A percentile compares a stretch with the other conserved stretches of the same genome.
phyloP scores from a whole-genome alignment of 2,113 vertebrate species.

The Pithys albifrons region DNA sequence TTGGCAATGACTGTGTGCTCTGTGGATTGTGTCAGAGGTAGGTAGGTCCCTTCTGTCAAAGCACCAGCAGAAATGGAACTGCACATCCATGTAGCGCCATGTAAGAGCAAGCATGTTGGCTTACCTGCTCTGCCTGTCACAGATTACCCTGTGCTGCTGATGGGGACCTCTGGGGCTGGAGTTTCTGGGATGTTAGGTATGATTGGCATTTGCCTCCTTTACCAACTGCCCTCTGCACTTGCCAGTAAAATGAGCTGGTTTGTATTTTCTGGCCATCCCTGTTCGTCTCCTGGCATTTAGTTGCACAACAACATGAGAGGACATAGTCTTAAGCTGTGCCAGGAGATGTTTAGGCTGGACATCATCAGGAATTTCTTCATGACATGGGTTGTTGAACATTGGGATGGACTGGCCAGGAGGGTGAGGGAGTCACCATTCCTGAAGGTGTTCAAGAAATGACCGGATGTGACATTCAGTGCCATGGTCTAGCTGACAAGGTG shows the following conservation, averaged over 20 bases:
- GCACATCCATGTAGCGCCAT: accelerated
- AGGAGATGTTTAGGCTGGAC: background rate
- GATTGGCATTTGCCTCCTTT: background rate
- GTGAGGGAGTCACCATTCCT: background rate
- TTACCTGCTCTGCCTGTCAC: background rate
- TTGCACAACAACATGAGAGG: background rate
- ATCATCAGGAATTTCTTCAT: background rate
- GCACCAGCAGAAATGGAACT: background rate
- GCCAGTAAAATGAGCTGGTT: background rate
- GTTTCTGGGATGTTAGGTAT: background rate
- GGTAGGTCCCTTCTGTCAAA: background rate
- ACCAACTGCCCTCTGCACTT: background rate
- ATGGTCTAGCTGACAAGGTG: background rate
- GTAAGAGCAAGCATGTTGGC: background rate
- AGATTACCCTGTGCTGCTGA: background rate
- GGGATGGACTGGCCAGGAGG: background rate
- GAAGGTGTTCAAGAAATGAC: background rate
- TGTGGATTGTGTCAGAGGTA: background rate
- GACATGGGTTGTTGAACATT: background rate
- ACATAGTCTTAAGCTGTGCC: background rate
- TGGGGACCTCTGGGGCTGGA: background rate
- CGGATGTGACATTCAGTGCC: background rate
- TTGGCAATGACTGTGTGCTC: background rate
- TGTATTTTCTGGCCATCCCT: background rate
- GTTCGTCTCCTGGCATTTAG: background rate